phyloP scores from a whole-genome alignment of 2,113 vertebrate genomes.

The Menidia beryllina region DNA sequence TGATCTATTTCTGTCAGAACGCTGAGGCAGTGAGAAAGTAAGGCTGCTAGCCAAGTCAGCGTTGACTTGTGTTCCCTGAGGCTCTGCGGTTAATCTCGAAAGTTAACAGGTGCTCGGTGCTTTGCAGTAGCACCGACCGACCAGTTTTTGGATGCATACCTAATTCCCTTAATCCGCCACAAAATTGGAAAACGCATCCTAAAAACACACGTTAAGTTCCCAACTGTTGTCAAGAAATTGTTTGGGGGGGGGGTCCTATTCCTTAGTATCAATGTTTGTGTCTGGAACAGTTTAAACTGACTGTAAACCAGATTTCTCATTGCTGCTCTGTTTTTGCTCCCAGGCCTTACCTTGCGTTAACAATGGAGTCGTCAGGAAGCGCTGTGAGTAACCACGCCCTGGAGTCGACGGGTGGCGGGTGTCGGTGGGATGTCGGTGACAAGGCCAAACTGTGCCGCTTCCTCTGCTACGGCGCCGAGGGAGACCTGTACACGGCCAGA shows the following conservation, averaged over 20 bases:
- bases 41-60: constrained; percentile 9
- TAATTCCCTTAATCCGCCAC: neutral
- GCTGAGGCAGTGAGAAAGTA: constrained; percentile 6
- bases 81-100: neutral
- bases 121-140: neutral
- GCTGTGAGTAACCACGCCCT: constrained; percentile 64
- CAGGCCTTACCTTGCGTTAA: constrained; percentile 33
- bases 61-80: neutral
- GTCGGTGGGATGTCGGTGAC: constrained; percentile 82
- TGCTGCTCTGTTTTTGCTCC: constrained; percentile 11
- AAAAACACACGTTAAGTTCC: no score
- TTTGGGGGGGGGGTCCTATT: neutral
- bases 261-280: no score
- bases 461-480: constrained; percentile 91
- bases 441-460: constrained; percentile 86
- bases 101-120: neutral
- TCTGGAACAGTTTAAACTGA: no score
- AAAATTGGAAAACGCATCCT: no score
- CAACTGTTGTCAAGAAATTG: no score
- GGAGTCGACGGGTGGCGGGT: constrained; percentile 61
- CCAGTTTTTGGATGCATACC: no score
- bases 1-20: constrained; percentile 57
- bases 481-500: constrained; percentile 82
- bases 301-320: no score
- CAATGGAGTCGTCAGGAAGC: constrained; percentile 77